Conservation (phyloP, 2,113 vertebrate species). For the Megaceryle torquata region DNA sequence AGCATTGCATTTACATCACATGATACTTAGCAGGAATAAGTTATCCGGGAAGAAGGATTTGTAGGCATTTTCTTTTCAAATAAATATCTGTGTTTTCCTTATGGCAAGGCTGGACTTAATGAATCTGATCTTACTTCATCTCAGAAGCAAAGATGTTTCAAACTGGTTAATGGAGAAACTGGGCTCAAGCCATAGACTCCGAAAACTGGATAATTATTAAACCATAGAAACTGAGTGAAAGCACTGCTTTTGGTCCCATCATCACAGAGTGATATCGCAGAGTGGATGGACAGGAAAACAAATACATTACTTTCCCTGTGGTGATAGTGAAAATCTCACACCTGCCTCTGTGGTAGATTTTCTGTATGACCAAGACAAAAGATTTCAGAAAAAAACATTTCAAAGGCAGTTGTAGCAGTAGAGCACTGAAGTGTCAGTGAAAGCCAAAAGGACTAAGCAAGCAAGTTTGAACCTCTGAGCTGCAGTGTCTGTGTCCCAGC, state of each 20-base stretch:
- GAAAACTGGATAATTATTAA: slow-evolving; percentile 34
- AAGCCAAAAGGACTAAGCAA: background rate
- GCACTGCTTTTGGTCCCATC: background rate
- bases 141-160: slow-evolving; percentile 3
- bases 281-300: background rate
- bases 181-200: background rate
- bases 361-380: background rate
- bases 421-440: background rate
- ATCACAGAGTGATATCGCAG: background rate
- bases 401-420: background rate
- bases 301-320: background rate
- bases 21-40: background rate
- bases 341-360: background rate
- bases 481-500: background rate
- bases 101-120: background rate
- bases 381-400: background rate
- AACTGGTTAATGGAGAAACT: background rate
- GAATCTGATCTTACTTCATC: slow-evolving; percentile 5
- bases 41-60: background rate
- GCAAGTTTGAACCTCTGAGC: background rate
- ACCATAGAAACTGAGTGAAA: slow-evolving; percentile 1
- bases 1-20: background rate
- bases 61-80: background rate
- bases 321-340: background rate
- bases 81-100: background rate